Evolutionary conservation across 2,797 vertebrate genomes (phyloP).

Genomic region (Champsocephalus gunnari): DNA sequence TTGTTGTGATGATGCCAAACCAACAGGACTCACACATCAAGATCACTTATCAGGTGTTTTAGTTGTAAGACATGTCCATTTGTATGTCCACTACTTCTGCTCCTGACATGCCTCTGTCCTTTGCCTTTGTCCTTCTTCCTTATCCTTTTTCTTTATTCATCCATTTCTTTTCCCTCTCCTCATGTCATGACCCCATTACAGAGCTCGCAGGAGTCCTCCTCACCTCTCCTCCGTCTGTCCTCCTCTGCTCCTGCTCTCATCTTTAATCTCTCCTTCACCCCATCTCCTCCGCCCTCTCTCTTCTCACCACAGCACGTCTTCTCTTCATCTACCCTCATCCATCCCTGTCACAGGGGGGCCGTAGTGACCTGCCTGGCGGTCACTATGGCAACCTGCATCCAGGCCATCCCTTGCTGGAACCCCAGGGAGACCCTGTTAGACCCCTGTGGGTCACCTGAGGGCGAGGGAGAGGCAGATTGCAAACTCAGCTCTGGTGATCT

Average conservation of each 20-base stretch:
- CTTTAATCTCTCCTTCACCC: slow-evolving; percentile 52
- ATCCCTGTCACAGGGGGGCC: slow-evolving; percentile 38
- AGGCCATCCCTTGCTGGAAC: slow-evolving; percentile 19
- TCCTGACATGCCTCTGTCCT: background rate
- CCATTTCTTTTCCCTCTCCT: slow-evolving; percentile 30
- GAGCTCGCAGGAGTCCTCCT: slow-evolving; percentile 67
- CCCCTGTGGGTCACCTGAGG: slow-evolving; percentile 55
- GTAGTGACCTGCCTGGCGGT: slow-evolving; percentile 49
- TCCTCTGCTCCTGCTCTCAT: background rate
- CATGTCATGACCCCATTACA: slow-evolving; percentile 69
- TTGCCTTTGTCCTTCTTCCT: slow-evolving; percentile 13
- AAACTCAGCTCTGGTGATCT: slow-evolving; percentile 53
- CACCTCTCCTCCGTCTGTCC: slow-evolving; percentile 29
- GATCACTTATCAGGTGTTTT: background rate
- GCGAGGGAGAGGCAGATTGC: slow-evolving; percentile 18
- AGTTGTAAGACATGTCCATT: background rate
- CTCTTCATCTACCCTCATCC: slow-evolving; percentile 38
- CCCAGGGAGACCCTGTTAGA: slow-evolving; percentile 49
- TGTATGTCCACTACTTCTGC: background rate
- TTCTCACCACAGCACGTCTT: background rate
- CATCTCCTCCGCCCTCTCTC: slow-evolving; percentile 17
- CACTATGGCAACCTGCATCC: slow-evolving; percentile 57
- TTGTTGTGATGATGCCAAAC: no score
- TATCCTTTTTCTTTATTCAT: slow-evolving; percentile 31
- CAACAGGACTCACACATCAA: background rate